These are phyloP conservation scores for Microtus oregoni DNA, from an alignment of 2,113 vertebrate genomes.

Conservation along the genomic window DNA sequence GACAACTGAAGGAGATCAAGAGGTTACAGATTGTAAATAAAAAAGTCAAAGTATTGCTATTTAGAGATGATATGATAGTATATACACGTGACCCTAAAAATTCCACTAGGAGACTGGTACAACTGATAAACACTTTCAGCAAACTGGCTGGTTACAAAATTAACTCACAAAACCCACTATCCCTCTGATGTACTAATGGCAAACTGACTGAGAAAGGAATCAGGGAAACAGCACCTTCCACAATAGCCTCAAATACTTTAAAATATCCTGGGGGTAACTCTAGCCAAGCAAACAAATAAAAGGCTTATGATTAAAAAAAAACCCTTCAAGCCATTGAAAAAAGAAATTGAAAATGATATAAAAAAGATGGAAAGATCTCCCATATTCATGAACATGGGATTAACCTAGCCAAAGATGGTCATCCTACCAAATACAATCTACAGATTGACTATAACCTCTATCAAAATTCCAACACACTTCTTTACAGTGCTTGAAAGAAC, in stretches of 20 bases:
- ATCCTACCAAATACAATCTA: not conserved
- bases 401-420: not conserved
- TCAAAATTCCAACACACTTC: not conserved
- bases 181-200: not conserved
- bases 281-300: not conserved
- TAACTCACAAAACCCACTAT: not conserved
- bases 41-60: too few relatives aligned
- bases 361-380: not conserved
- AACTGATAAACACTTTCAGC: not conserved
- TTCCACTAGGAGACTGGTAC: not conserved
- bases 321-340: not conserved
- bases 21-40: too few relatives aligned
- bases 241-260: not conserved
- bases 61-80: too few relatives aligned
- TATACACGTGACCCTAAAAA: not conserved
- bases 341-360: not conserved
- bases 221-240: not conserved
- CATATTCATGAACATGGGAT: not conserved
- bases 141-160: not conserved
- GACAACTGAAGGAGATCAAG: too few relatives aligned
- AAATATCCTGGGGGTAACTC: not conserved
- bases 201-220: not conserved
- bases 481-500: not conserved
- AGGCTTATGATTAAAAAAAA: not conserved
- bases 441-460: not conserved